A percentile compares a stretch with the other conserved stretches of the same genome.
phyloP scores from a whole-genome alignment of 2,113 vertebrate species.

The Muntiacus reevesi region DNA sequence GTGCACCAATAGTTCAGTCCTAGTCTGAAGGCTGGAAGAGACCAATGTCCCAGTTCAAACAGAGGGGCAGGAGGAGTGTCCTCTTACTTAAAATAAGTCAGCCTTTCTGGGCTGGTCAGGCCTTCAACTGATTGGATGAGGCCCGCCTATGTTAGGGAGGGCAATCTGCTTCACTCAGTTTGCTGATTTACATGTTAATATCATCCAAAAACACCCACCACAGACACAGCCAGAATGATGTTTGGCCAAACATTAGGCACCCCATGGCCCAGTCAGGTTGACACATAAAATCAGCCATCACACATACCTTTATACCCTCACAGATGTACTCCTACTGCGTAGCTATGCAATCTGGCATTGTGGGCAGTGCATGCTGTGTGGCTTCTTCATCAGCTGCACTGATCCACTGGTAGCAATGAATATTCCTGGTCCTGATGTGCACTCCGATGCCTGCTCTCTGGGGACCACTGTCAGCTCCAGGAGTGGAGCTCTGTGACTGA shows the following conservation, averaged over 20 bases:
- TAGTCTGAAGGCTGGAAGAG: background rate
- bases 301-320: background rate
- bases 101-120: background rate
- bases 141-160: background rate
- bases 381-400: constrained; percentile 38
- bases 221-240: background rate
- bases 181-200: background rate
- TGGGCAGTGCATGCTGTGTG: background rate
- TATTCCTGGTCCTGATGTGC: constrained; percentile 14
- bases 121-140: background rate
- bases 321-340: too few species aligned
- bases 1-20: background rate
- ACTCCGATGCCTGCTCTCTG: constrained; percentile 49
- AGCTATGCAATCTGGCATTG: constrained; percentile 13
- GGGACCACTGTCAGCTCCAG: constrained; percentile 62
- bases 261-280: background rate
- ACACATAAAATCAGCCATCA: background rate
- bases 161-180: background rate
- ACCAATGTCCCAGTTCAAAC: background rate
- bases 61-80: background rate
- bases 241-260: background rate
- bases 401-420: constrained; percentile 52
- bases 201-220: background rate
- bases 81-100: background rate
- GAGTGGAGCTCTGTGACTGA: constrained; percentile 52